Evolutionary conservation across 2,113 vertebrate species (phyloP).

Genomic region (Catharus fuscescens): DNA sequence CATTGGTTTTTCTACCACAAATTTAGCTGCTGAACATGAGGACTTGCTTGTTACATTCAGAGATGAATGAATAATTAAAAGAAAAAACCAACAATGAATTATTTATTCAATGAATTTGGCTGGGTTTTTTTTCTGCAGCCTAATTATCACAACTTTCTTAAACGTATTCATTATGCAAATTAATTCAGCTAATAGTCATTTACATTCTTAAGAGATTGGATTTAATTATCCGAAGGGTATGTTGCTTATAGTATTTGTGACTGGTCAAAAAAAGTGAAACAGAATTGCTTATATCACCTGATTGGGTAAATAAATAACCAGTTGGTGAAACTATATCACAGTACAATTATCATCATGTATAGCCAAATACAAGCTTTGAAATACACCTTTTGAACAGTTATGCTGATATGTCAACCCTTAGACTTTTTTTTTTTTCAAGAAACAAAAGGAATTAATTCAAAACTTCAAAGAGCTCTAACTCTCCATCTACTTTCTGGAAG

Average conservation of each 20-base stretch:
- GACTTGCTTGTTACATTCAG: constrained; percentile 12
- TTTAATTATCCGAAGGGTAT: constrained; percentile 24
- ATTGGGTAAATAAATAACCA: not conserved
- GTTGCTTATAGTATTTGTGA: not conserved
- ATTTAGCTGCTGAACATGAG: not conserved
- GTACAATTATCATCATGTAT: not conserved
- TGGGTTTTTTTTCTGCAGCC: not conserved
- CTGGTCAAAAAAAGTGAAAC: constrained; percentile 22
- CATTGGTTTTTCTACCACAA: not conserved
- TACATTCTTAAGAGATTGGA: constrained; percentile 21
- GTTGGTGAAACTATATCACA: not conserved
- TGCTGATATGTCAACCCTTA: not conserved
- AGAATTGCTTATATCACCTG: not conserved
- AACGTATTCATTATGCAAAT: constrained; percentile 46
- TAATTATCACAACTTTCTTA: constrained; percentile 44
- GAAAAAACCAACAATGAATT: not conserved
- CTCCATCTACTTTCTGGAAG: not conserved
- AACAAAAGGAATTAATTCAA: not conserved
- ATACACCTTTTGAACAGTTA: not conserved
- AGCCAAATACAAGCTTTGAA: not conserved
- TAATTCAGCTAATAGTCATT: constrained; percentile 48
- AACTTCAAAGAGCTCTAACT: not conserved
- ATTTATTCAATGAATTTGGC: constrained; percentile 50
- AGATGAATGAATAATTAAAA: constrained; percentile 50
- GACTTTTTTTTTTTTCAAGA: not conserved